Evolutionary conservation across 2,888 invertebrate species (phyloP), one percentile per base, ranked within the genome.

Genomic region (Meiosimyza decipiens): DNA sequence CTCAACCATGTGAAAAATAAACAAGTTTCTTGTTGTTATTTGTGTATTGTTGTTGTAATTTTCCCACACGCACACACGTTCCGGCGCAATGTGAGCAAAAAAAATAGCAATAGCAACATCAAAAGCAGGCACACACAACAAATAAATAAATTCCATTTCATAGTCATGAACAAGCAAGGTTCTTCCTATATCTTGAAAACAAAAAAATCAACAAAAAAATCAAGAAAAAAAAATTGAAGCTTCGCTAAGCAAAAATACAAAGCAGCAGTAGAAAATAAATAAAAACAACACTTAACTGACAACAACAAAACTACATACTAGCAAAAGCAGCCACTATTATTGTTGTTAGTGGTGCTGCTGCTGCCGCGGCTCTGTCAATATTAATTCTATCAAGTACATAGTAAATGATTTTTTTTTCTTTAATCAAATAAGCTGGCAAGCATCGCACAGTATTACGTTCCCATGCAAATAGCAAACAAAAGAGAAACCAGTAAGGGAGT

Each of bases 181-280:
- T 85, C 84, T 85, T 85, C 84, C 84, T 85, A 84, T 83, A 81
- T 84, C 82, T 80, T 77, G 78, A 73, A 72, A 77, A 15, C n/a
- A 59, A 63, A 47, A 54, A 7, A 33, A 68, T 28, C 55, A 60
- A 64, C 49, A 57, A 59, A 33, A 59, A 62, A 66, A 68, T 51
- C 33, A 16, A 49, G 64, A 57, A 71, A 54, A 72, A 15, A 33
- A 64, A 65, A 4, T 28, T 71, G 28, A 71, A 69, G 54, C 57
- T 52, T 18, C 22, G 33, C 28, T 28, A 55, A 72, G 75, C 64
- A 75, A 72, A 73, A 75, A 63, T 63, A 63, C 51, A 49, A 22
- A 54, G 40, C 40, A 40, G 3, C 28, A 28, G 28, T 4, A 28
- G 28, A 28, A 62, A 67, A 69, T 49, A 47, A 16, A 49, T 60